Percentiles rank a stretch among this genome's conserved stretches.
These are phyloP conservation scores for Drosophila eohydei DNA, from an alignment of 2,888 invertebrate species.

Conservation along the genomic window DNA sequence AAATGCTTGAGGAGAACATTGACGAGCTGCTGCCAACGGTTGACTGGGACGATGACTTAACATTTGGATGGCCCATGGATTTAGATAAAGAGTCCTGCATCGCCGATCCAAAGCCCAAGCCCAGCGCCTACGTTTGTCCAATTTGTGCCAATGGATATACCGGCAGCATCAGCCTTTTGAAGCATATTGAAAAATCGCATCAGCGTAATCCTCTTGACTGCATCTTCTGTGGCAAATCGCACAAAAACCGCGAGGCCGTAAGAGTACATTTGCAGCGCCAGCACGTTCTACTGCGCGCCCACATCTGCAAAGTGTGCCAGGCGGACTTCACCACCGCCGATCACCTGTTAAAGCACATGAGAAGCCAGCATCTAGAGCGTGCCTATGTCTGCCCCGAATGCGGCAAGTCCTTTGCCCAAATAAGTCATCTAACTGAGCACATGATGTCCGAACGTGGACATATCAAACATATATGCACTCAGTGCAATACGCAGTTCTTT, in stretches of 20 bases:
- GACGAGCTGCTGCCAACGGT: constrained; percentile 65
- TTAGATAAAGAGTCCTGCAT: constrained; percentile 68
- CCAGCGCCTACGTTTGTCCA: constrained; percentile 59
- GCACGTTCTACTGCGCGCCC: constrained; percentile 60
- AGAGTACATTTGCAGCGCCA: constrained; percentile 61
- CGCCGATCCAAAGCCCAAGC: constrained; percentile 56
- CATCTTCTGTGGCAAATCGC: constrained; percentile 56
- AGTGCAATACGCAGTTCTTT: constrained; percentile 58
- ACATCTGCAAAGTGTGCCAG: constrained; percentile 48
- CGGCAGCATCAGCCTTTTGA: constrained; percentile 61
- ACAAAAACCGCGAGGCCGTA: constrained; percentile 57
- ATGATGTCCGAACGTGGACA: constrained; percentile 50
- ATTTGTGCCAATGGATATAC: constrained; percentile 63
- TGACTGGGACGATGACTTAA: constrained; percentile 68
- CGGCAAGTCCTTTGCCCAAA: constrained; percentile 60
- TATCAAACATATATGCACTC: constrained; percentile 30
- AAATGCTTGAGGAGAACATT: constrained; percentile 71
- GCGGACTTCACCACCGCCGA: constrained; percentile 70
- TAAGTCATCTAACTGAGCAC: constrained; percentile 52
- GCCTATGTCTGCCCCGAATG: constrained; percentile 48
- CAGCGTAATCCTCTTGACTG: constrained; percentile 52
- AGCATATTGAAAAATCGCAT: constrained; percentile 54
- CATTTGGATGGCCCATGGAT: constrained; percentile 69
- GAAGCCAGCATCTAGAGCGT: constrained; percentile 46
- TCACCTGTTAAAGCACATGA: constrained; percentile 56